Evolutionary conservation across 2,113 vertebrate species (phyloP), one percentile per base, ranked within the genome.

Genomic region (Vidua chalybeata): DNA sequence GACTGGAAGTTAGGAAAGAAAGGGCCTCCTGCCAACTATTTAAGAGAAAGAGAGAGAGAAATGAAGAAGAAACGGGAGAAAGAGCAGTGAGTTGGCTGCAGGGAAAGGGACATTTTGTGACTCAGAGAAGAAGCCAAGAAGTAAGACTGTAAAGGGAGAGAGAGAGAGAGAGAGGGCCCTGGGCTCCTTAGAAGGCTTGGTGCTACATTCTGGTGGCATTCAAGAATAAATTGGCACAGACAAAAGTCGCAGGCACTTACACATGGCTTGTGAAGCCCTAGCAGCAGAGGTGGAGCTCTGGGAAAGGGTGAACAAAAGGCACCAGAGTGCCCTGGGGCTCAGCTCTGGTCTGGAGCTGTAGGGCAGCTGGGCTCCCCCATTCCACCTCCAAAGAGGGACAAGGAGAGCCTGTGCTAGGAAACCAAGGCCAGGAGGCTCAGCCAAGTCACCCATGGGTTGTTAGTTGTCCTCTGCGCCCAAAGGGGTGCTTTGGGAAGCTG

Each of bases 1-100:
- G 89, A 84, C 94, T 95, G 84, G 84, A 94, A 94, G 95, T 96
- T 96, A 95, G 88, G 96, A 97, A 97, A 95, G 93, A 87, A 97
- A 89, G 54, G 81, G 96, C 84, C 54, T 93, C 41, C 89, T 94
- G 96, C 94, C 94, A 97, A 82, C 41, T 94, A 46, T 89, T 96
- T 79, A 87, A 85, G 77, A 75, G 64, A 67, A 87, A 85, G 77
- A 75, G 64, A 67, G 84, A 88, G 76, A 94, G 80, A 92, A 89
- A 84, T 84, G 61, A 69, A 92, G 93, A 91, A 89, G 77, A 92
- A 95, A 92, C 3, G 0, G 67, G 61, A 95, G 81, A 91, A 93
- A 75, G 37, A 95, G 66, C 93, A 95, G 81, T 46, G 62, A 93
- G 66, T 61, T 95, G 94, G 95, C 95, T 95, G 84, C 87, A 87